Conservation (phyloP, 2,888 invertebrate species). For the Tetheella fluctuosa region DNA sequence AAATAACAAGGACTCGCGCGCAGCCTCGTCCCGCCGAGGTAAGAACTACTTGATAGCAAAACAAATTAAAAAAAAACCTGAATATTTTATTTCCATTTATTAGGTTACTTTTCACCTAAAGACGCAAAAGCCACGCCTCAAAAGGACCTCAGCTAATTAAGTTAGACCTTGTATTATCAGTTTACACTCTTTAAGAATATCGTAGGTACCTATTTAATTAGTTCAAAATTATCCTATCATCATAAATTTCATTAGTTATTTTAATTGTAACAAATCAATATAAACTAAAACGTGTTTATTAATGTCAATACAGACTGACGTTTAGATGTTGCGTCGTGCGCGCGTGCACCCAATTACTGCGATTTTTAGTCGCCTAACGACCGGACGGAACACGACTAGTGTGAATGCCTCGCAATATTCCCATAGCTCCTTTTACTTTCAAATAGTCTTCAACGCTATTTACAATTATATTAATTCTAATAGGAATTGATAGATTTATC, state of each 20-base stretch:
- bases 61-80: no score
- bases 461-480: constrained; percentile 1
- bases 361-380: constrained; percentile 25
- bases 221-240: background rate
- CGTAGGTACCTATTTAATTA: background rate
- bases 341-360: constrained; percentile 41
- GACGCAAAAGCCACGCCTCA: no score
- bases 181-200: background rate
- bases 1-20: no score
- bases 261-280: constrained; percentile 39
- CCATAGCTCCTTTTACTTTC: constrained; percentile 35
- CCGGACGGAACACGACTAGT: constrained; percentile 12
- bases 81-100: no score
- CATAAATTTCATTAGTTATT: background rate
- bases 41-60: no score
- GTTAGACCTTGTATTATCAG: no score
- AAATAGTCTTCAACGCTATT: constrained; percentile 21
- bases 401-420: constrained; percentile 26
- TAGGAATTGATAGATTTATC: background rate
- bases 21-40: no score
- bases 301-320: constrained; percentile 29
- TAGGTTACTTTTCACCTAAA: no score
- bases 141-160: no score
- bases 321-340: constrained; percentile 31
- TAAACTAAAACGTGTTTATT: constrained; percentile 39